These are phyloP conservation scores for Porites lutea DNA, from an alignment of 64 coral and sea anemone genomes.

Conservation along the genomic window DNA sequence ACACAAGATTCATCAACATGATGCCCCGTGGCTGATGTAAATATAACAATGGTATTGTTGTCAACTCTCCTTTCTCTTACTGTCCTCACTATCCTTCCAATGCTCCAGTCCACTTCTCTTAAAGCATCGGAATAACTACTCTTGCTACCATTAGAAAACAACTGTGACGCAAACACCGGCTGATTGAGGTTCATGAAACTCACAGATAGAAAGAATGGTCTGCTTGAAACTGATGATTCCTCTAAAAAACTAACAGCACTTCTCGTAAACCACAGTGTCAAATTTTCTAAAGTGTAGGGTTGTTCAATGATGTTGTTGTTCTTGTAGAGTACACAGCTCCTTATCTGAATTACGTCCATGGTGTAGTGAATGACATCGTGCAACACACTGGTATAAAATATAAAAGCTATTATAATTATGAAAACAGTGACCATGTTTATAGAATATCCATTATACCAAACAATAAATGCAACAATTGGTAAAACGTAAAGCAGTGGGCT, in stretches of 20 bases:
- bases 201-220: constrained; percentile 82
- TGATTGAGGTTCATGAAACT: constrained; percentile 77
- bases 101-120: constrained; percentile 88
- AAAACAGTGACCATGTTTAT: constrained; percentile 33
- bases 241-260: constrained; percentile 79
- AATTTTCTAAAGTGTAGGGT: constrained; percentile 77
- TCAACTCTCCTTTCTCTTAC: constrained; percentile 48
- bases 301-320: constrained; percentile 83
- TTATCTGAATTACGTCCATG: constrained; percentile 67
- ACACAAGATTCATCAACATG: constrained; percentile 28
- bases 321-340: constrained; percentile 89
- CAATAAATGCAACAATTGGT: constrained; percentile 22
- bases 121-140: constrained; percentile 59
- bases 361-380: constrained; percentile 1
- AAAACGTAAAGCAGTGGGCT: constrained; percentile 3
- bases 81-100: constrained; percentile 78
- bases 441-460: constrained; percentile 56
- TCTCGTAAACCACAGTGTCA: constrained; percentile 88
- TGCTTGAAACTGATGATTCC: constrained; percentile 29
- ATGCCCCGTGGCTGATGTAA: constrained; percentile 76
- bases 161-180: constrained; percentile 70
- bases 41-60: constrained; percentile 71
- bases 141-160: constrained; percentile 56
- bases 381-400: constrained; percentile 53
- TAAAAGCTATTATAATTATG: constrained; percentile 20